Base-by-base conservation (phyloP, 2,113 vertebrate genomes). In the Lonchura striata region DNA sequence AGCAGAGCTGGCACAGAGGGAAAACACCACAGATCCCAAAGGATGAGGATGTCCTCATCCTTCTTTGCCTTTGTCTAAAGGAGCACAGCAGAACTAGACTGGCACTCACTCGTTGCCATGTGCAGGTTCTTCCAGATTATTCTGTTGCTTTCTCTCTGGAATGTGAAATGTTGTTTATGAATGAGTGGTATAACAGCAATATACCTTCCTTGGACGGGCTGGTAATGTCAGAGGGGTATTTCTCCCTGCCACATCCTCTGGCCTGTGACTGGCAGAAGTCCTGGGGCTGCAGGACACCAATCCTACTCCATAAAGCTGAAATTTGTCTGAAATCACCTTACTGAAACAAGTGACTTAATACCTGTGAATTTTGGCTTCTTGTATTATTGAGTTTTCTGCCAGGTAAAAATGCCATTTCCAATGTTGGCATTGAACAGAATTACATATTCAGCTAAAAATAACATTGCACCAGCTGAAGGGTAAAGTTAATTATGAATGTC, bases 171-270 rank as follows among this genome's bases (percentile, higher is more conserved):
- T 66, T 77, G 18, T 33, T 54, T 7, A 1, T 37, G 44, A 87
- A 17, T 7, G 24, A 7, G 13, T 12, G 33, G 8, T 7, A 1
- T 6, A 25, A 69, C 15, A 53, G 21, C 52, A 49, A 1, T 13
- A 10, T 1, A 6, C 5, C 21, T 24, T 47, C 39, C 70, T 18
- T 14, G 39, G 7, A 28, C 0, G 6, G 33, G 27, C 10, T 13
- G 15, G 6, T 70, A 4, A 27, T 25, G 33, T 33, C 53, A 39
- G 19, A 63, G 44, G 33, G 22, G 7, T 10, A 13, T n/a, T 70
- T 42, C 19, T 35, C 14, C 27, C 28, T 50, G 18, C 8, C 47
- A 6, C 9, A 6, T 25, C 56, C 49, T 47, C 31, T 28, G 35
- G 78, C 23, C 20, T 70, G 8, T 11, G 14, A 2, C 54, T 47